A percentile compares a stretch with the other conserved stretches of the same genome.
These are phyloP conservation scores for Epizoanthus scotinus DNA, from an alignment of 92 coral and sea anemone genomes.

Conservation along the genomic window DNA sequence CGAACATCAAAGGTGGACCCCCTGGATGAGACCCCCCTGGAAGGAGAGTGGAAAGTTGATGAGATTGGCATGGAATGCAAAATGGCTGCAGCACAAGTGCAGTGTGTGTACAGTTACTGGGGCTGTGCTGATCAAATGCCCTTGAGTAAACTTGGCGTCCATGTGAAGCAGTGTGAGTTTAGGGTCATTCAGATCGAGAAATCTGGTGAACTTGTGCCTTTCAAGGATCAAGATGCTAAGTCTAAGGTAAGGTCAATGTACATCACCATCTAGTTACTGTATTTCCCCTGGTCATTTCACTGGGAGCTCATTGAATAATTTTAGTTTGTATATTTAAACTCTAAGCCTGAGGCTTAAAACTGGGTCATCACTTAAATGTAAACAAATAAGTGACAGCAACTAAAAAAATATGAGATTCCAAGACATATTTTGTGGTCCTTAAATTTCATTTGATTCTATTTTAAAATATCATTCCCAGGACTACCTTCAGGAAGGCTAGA, in stretches of 20 bases:
- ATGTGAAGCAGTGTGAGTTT: slow-evolving; percentile 74
- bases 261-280: not conserved
- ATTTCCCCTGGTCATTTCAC: too few species aligned
- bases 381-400: too few species aligned
- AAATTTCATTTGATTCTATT: too few species aligned
- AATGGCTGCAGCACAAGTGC: slow-evolving; percentile 56
- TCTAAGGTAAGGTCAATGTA: slow-evolving; percentile 60
- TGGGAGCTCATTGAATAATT: too few species aligned
- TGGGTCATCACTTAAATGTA: too few species aligned
- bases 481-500: too few species aligned
- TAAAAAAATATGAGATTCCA: too few species aligned
- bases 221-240: slow-evolving; percentile 71
- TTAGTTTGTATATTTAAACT: too few species aligned
- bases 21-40: slow-evolving; percentile 68
- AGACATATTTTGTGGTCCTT: too few species aligned
- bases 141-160: slow-evolving; percentile 81
- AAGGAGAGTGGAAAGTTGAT: slow-evolving; percentile 78
- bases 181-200: slow-evolving; percentile 77
- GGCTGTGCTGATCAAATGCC: slow-evolving; percentile 75
- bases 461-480: too few species aligned
- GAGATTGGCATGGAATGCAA: slow-evolving; percentile 73
- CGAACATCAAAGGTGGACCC: slow-evolving; percentile 95
- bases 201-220: slow-evolving; percentile 71
- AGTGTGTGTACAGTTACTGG: slow-evolving; percentile 73
- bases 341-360: too few species aligned